These are phyloP conservation scores for Eristalis arbustorum DNA, from an alignment of 2,888 invertebrate genomes.

Conservation along the genomic window DNA sequence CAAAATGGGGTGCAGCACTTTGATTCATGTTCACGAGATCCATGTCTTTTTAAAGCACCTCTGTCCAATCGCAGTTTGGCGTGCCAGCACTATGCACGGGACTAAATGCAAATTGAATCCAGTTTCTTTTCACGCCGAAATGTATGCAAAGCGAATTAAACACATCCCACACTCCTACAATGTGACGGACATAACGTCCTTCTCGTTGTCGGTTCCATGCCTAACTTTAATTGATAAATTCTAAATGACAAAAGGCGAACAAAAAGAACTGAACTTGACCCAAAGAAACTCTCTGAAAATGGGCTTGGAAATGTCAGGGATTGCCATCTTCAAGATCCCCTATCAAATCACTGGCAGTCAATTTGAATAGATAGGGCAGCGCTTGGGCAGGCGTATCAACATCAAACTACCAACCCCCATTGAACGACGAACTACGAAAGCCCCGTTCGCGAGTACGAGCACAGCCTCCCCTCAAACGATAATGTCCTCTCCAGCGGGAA, in stretches of 20 bases:
- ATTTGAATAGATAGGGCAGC: not conserved
- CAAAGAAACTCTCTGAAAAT: not conserved
- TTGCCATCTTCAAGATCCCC: not conserved
- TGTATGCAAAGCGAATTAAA: not conserved
- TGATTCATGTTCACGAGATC: too few species aligned
- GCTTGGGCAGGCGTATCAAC: not conserved
- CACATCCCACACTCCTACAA: not conserved
- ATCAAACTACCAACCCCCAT: not conserved
- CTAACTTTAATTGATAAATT: not conserved
- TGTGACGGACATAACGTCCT: not conserved
- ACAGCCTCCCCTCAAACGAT: slow-evolving; percentile 27
- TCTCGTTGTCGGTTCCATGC: not conserved
- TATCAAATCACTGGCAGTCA: not conserved
- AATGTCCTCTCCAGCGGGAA: slow-evolving; percentile 55
- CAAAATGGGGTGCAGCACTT: too few species aligned
- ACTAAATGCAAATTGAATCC: not conserved
- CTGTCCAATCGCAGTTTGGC: not conserved
- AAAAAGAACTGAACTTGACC: not conserved
- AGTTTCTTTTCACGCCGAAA: not conserved
- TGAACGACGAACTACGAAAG: not conserved
- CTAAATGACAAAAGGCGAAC: not conserved
- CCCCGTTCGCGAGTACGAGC: too few species aligned
- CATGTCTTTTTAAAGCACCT: too few species aligned
- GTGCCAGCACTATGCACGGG: not conserved
- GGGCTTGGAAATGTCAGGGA: not conserved